A percentile compares a stretch with the other conserved stretches of the same genome.
Evolutionary conservation across 1,140 invertebrate species (phyloP).

Genomic region (Amphibalanus amphitrite): DNA sequence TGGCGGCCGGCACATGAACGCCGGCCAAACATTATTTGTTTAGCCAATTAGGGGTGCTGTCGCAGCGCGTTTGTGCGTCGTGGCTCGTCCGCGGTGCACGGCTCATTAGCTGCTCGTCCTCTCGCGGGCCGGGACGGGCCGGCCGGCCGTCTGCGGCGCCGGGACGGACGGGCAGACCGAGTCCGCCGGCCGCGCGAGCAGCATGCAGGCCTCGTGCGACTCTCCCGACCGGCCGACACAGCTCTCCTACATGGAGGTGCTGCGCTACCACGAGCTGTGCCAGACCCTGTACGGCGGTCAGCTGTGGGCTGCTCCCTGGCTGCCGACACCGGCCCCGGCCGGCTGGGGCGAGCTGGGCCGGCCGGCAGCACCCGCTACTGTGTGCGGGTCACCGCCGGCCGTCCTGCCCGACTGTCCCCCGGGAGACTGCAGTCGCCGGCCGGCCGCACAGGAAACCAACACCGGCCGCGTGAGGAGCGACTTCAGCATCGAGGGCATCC

Average conservation of each 20-base stretch:
- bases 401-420: background rate
- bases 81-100: background rate
- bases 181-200: background rate
- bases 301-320: background rate
- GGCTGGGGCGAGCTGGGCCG: background rate
- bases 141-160: too few relatives aligned
- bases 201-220: background rate
- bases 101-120: background rate
- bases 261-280: background rate
- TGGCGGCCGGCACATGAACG: background rate
- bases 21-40: background rate
- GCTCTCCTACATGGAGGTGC: background rate
- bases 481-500: background rate
- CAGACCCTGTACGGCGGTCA: background rate
- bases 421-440: background rate
- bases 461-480: background rate
- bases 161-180: background rate
- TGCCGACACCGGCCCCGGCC: background rate
- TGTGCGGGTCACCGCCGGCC: too few relatives aligned
- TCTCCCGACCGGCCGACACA: background rate
- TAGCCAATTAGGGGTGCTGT: background rate
- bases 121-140: background rate
- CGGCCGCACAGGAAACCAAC: background rate
- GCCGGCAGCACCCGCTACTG: too few relatives aligned
- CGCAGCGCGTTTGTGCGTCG: background rate